Base-by-base conservation (phyloP, 2,113 vertebrate species). In the Microtus montanus region DNA sequence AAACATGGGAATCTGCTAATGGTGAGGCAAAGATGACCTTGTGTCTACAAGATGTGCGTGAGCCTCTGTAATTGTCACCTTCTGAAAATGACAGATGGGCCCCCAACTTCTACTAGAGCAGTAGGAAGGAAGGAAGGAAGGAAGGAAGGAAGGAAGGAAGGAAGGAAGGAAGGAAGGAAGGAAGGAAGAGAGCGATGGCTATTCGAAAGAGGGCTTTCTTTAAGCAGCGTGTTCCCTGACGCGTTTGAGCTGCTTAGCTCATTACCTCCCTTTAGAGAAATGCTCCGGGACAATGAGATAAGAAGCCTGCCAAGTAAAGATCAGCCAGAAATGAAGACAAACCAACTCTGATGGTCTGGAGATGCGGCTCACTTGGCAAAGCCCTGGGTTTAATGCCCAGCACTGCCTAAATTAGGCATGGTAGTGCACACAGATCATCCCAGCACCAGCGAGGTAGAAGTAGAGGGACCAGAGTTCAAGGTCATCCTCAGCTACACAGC, bases 241-340 rank as follows among this genome's bases (percentile, higher is more conserved):
- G n/a, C 82, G 24, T n/a, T 33, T 63, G 70, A 86, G 75, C 82
- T 79, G 66, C 68, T 95, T 73, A 89, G 73, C 49, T 71, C 63
- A 35, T 95, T 38, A 87, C 74, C 68, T 92, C 78, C 68, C 38
- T 83, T 95, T 73, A 94, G 38, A 88, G 86, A 94, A 95, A 92
- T 71, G 64, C 63, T 33, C 7, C 7, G 41, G 64, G 49, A 74
- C 71, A 75, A 64, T 70, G 47, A 90, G 86, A 75, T 63, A 41
- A 75, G 71, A 35, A 87, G 58, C 38, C 49, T 85, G 22, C 66
- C 22, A 77, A 61, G 52, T 33, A 35, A 9, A 86, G 70, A 49
- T 63, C 58, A 77, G 71, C 80, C 47, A 91, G 82, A 92, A 94
- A 49, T 54, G 87, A 95, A 87, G 92, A 73, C 19, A 58, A 58